A percentile compares a stretch with the other conserved stretches of the same genome.
These are phyloP conservation scores for Pilophorus perplexus DNA, from an alignment of 2,888 invertebrate genomes.

Conservation along the genomic window DNA sequence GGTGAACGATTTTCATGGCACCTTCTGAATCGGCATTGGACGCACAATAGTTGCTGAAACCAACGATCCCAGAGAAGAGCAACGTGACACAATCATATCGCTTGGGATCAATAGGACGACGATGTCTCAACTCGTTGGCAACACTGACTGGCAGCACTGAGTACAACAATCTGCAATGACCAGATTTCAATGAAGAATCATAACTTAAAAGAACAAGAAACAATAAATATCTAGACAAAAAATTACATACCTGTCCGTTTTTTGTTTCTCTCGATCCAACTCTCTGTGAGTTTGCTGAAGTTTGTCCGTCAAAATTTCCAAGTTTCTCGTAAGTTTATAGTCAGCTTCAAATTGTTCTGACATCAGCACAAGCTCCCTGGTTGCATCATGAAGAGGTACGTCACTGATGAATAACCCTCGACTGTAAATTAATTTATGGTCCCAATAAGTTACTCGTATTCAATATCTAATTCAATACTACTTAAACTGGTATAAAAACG, in stretches of 20 bases:
- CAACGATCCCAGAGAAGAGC: conserved; percentile 90
- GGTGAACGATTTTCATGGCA: conserved; percentile 93
- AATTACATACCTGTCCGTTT: conserved; percentile 78
- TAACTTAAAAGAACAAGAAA: too few relatives aligned
- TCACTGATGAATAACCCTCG: conserved; percentile 90
- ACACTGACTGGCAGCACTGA: conserved; percentile 92
- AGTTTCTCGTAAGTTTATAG: conserved; percentile 88
- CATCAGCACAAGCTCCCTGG: conserved; percentile 89
- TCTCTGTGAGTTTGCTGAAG: conserved; percentile 91
- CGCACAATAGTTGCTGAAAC: conserved; percentile 87
- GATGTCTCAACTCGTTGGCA: conserved; percentile 90
- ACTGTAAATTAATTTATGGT: conserved; percentile 55
- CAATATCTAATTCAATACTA: neutral
- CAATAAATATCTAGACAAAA: neutral
- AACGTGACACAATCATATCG: conserved; percentile 88
- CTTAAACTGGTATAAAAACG: too few relatives aligned
- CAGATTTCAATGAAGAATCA: too few relatives aligned
- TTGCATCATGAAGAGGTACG: conserved; percentile 93
- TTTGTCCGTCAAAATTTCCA: conserved; percentile 91
- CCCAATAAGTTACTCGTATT: conserved; percentile 1
- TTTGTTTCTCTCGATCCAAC: conserved; percentile 89
- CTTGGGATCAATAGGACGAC: conserved; percentile 83
- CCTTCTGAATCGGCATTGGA: conserved; percentile 86
- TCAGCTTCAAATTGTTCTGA: conserved; percentile 97
- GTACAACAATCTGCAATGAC: conserved; percentile 81